phyloP scores from a whole-genome alignment of 2,113 vertebrate genomes.

The Eudyptes chrysolophus region DNA sequence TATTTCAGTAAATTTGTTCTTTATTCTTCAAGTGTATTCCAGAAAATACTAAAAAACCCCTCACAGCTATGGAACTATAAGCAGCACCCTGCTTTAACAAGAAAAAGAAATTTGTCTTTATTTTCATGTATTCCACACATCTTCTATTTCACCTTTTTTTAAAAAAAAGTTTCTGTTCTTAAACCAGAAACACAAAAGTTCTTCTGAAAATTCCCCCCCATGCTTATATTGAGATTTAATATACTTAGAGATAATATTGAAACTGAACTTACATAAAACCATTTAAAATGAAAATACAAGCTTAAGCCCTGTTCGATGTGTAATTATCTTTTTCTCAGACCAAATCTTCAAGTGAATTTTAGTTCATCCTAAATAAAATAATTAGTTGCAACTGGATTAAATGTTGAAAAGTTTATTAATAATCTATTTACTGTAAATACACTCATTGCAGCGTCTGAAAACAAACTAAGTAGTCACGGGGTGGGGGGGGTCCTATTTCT shows the following conservation, averaged over 20 bases:
- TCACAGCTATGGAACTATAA: not conserved
- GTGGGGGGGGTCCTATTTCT: not conserved
- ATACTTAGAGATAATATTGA: not conserved
- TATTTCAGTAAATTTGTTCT: not conserved
- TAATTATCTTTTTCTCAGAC: not conserved
- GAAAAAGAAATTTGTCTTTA: not conserved
- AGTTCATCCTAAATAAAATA: not conserved
- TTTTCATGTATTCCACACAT: not conserved
- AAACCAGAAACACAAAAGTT: not conserved
- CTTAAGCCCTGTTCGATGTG: not conserved
- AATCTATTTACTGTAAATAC: constrained; percentile 13
- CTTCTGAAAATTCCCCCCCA: not conserved
- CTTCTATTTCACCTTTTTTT: not conserved
- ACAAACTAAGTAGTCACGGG: constrained; percentile 26
- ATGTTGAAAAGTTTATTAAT: constrained; percentile 26
- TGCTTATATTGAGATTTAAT: not conserved
- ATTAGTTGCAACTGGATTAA: not conserved
- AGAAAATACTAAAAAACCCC: not conserved
- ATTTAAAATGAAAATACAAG: constrained; percentile 18
- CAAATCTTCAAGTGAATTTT: not conserved
- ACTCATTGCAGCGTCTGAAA: constrained; percentile 19
- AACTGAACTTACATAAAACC: not conserved
- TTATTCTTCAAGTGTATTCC: not conserved
- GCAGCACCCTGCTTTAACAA: not conserved
- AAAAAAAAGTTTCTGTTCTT: not conserved